phyloP scores from a whole-genome alignment of 2,888 invertebrate genomes.

The Nowickia ferox region DNA sequence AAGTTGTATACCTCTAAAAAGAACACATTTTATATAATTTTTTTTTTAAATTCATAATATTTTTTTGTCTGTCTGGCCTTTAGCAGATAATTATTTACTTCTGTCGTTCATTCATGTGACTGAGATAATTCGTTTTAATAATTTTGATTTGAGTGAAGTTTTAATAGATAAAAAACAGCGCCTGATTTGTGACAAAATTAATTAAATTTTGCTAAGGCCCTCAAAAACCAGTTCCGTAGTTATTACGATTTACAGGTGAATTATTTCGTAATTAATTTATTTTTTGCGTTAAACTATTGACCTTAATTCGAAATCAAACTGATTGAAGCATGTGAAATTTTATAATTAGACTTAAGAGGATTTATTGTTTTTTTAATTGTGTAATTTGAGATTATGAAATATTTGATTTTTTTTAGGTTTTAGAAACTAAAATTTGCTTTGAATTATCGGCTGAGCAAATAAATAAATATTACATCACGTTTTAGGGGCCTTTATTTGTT shows the following conservation, averaged over 20 bases:
- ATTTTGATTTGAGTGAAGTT: constrained; percentile 10
- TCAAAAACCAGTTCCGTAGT: not conserved
- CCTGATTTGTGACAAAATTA: constrained; percentile 31
- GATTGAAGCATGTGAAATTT: constrained; percentile 1
- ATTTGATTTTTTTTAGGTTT: not conserved
- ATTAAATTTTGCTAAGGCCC: constrained; percentile 1
- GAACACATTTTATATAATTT: too few species aligned
- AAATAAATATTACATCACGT: too few species aligned
- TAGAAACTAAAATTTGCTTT: not conserved
- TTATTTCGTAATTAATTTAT: not conserved
- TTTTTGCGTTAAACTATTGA: constrained; percentile 35
- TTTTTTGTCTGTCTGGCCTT: not conserved
- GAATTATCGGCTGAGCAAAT: not conserved
- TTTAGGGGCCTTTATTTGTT: too few species aligned
- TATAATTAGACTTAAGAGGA: constrained; percentile 23
- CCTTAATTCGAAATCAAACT: constrained; percentile 43
- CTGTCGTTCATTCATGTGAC: constrained; percentile 12
- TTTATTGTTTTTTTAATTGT: not conserved
- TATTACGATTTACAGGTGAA: constrained; percentile 22
- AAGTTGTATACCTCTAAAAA: too few species aligned
- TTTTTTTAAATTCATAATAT: too few species aligned
- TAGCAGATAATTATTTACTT: not conserved
- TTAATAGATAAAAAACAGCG: constrained; percentile 28
- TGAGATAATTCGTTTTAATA: not conserved
- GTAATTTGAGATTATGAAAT: constrained; percentile 21